Evolutionary conservation across 2,113 vertebrate genomes (phyloP).

Genomic region (Astur gentilis): DNA sequence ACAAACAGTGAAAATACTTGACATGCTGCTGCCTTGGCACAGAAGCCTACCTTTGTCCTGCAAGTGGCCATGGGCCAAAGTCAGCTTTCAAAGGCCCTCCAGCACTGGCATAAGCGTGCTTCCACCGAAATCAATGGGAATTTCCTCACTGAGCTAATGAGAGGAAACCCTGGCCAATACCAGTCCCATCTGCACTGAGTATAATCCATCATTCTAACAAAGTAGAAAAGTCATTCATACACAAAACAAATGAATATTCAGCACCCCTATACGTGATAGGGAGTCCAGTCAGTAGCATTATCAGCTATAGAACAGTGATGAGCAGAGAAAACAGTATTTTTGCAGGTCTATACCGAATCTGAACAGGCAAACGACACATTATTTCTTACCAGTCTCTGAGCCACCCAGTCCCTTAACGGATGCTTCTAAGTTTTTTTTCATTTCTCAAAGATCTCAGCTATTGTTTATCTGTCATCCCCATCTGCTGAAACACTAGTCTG

Average conservation of each 20-base stretch:
- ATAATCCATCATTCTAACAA: constrained; percentile 9
- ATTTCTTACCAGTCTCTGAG: neutral
- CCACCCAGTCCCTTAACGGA: neutral
- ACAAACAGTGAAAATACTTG: neutral
- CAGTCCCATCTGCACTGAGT: neutral
- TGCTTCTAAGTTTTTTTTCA: neutral
- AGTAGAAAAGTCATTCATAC: neutral
- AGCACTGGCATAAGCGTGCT: neutral
- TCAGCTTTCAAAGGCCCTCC: neutral
- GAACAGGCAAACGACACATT: neutral
- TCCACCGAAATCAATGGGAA: neutral
- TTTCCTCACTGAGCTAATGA: neutral
- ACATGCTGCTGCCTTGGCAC: neutral
- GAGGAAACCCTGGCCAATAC: neutral
- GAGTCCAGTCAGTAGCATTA: neutral
- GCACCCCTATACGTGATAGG: neutral
- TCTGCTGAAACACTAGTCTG: neutral
- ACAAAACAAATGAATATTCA: neutral
- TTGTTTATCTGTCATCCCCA: neutral
- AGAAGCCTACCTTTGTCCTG: neutral
- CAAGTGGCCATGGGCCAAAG: neutral
- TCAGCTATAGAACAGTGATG: neutral
- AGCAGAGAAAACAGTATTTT: neutral
- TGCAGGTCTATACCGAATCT: neutral
- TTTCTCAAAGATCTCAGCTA: neutral